phyloP scores from a whole-genome alignment of 2,888 invertebrate species.

The Pristionchus maxplancki region DNA sequence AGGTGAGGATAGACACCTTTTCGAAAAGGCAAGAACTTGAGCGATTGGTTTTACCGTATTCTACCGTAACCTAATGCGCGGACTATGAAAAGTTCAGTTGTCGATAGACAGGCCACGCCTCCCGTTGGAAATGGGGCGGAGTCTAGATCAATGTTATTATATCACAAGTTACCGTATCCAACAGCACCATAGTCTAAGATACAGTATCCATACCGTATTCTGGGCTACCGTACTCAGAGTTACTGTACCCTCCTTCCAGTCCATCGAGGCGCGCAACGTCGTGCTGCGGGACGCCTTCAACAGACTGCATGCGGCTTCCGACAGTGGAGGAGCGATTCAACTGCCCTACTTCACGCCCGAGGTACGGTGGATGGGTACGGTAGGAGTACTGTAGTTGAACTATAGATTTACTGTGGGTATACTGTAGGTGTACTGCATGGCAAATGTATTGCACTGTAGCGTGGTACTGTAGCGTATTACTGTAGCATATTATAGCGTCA shows the following conservation, averaged over 20 bases:
- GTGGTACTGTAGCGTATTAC: too few species aligned
- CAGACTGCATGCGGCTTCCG: background rate
- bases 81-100: too few species aligned
- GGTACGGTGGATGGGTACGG: background rate
- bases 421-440: background rate
- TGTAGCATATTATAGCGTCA: too few species aligned
- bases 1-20: background rate
- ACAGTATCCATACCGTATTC: too few species aligned
- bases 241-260: background rate
- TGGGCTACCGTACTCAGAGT: background rate
- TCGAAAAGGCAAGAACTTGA: background rate
- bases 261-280: background rate
- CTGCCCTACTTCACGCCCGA: slow-evolving; percentile 22
- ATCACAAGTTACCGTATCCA: background rate
- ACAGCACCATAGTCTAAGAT: background rate
- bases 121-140: background rate
- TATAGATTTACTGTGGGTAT: background rate
- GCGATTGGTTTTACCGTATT: background rate
- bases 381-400: background rate
- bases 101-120: too few species aligned
- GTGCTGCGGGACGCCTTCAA: background rate
- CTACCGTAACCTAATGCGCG: background rate
- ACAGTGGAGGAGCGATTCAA: background rate
- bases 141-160: background rate
- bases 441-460: too few species aligned